Conservation (phyloP, 2,888 invertebrate genomes). For the Drosophila kuntzei region DNA sequence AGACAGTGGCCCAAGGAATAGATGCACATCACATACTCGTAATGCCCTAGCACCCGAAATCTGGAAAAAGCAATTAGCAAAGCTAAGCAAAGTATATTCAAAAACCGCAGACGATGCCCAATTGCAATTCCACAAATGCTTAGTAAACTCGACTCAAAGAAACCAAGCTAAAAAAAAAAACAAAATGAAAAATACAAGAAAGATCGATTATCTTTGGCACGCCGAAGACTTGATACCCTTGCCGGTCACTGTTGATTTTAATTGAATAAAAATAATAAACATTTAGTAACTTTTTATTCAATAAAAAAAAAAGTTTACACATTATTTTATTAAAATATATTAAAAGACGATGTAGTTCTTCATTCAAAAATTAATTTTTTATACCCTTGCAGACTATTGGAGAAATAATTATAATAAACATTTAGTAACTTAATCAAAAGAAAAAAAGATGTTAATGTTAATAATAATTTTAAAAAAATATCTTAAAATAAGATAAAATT, state of each 20-base stretch:
- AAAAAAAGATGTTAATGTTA: too few relatives aligned
- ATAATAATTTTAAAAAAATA: too few relatives aligned
- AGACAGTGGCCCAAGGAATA: constrained; percentile 17
- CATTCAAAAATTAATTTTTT: background rate
- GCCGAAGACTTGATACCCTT: background rate
- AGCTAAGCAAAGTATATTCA: constrained; percentile 50
- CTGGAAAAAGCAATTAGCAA: constrained; percentile 75
- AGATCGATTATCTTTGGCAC: background rate
- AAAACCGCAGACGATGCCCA: constrained; percentile 55
- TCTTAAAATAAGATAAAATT: too few relatives aligned
- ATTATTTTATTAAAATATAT: background rate
- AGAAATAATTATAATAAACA: too few relatives aligned
- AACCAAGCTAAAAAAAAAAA: constrained; percentile 5
- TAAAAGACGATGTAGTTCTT: background rate
- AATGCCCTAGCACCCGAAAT: constrained; percentile 67
- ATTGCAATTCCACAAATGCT: constrained; percentile 62
- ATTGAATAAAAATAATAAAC: background rate
- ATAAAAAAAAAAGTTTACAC: too few relatives aligned
- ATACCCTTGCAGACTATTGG: too few relatives aligned
- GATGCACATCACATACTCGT: constrained; percentile 1
- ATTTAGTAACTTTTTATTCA: background rate
- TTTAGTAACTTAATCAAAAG: too few relatives aligned
- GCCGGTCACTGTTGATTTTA: too few relatives aligned
- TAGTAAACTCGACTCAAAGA: constrained; percentile 1
- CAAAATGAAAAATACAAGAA: background rate